Evolutionary conservation across 2,797 vertebrate genomes (phyloP).

Genomic region (Siniperca obscura): DNA sequence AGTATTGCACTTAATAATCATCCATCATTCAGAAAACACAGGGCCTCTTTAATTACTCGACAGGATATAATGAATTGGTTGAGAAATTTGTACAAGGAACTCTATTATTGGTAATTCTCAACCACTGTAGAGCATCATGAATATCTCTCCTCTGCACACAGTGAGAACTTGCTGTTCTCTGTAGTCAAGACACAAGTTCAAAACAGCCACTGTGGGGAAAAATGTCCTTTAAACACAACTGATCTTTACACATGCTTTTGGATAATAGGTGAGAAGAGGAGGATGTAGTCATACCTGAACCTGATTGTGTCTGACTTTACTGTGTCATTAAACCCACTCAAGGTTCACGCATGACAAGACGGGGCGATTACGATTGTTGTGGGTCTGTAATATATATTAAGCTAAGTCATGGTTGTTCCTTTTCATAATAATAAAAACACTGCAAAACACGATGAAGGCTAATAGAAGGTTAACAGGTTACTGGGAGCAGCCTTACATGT

Average conservation of each 20-base stretch:
- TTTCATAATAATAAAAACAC: too few species aligned
- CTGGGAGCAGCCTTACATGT: too few species aligned
- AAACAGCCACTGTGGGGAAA: not conserved
- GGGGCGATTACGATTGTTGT: too few species aligned
- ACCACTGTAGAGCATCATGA: not conserved
- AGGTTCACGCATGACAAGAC: not conserved
- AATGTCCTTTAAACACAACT: not conserved
- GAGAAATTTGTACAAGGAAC: too few species aligned
- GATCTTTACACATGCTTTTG: not conserved
- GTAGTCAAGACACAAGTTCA: not conserved
- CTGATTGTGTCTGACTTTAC: too few species aligned
- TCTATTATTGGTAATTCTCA: not conserved
- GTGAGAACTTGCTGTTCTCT: not conserved
- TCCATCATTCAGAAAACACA: not conserved
- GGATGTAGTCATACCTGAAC: not conserved
- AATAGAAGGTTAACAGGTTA: too few species aligned
- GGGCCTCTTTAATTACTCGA: too few species aligned
- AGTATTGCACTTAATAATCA: too few species aligned
- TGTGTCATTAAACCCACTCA: not conserved
- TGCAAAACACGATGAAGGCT: too few species aligned
- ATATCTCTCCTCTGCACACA: not conserved
- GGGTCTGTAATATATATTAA: too few species aligned
- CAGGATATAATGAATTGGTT: too few species aligned
- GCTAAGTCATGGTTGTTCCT: too few species aligned
- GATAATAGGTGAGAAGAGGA: not conserved